These are phyloP conservation scores for Lutraria lutraria DNA, from an alignment of 2,888 invertebrate genomes.

Conservation along the genomic window DNA sequence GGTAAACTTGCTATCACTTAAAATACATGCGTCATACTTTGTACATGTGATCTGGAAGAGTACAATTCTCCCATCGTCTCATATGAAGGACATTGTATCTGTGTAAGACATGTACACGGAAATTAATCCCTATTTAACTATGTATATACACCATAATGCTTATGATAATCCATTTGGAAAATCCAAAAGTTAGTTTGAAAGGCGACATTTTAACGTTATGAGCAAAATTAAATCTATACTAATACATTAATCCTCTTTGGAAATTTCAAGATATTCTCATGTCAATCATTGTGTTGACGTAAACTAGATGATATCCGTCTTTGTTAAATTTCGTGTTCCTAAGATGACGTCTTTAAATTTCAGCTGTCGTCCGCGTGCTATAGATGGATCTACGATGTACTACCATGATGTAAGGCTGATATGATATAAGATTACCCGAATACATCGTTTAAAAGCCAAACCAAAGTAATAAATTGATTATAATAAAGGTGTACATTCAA, in stretches of 20 bases:
- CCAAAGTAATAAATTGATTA: too few relatives aligned
- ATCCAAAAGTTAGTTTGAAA: slow-evolving; percentile 12
- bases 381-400: background rate
- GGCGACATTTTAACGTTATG: background rate
- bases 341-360: background rate
- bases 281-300: background rate
- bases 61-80: too few relatives aligned
- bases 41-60: too few relatives aligned
- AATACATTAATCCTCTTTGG: background rate
- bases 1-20: too few relatives aligned
- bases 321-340: background rate
- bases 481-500: too few relatives aligned
- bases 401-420: too few relatives aligned
- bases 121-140: background rate
- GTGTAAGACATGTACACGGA: background rate
- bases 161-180: slow-evolving; percentile 5
- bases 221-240: background rate
- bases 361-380: background rate
- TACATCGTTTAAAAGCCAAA: too few relatives aligned
- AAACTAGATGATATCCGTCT: background rate
- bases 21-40: too few relatives aligned
- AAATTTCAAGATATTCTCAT: background rate
- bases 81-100: background rate
- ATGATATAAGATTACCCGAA: too few relatives aligned
- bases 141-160: background rate